Evolutionary conservation across 2,113 vertebrate genomes (phyloP), one percentile per base, ranked within the genome.

Genomic region (Copsychus sechellarum): DNA sequence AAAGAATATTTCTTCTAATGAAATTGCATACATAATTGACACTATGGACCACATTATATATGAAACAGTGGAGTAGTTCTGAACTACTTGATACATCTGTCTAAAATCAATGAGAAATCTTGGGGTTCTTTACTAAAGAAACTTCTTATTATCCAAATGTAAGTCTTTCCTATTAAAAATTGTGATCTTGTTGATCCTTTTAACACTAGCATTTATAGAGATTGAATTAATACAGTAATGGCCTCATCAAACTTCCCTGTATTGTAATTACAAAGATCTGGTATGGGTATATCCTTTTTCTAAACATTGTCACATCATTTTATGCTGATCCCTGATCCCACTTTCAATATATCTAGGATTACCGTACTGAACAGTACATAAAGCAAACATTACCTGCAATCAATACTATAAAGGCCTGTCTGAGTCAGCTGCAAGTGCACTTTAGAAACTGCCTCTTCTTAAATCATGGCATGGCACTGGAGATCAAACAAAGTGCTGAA

Each of bases 341-440:
- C 77, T 96, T 96, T 81, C 93, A 97, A 93, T 95, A 94, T 90
- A 78, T 92, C 85, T 84, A 93, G 94, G 93, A 96, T 96, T 95
- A 95, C 47, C 1, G 8, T 57, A 74, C 82, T 81, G 90, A 92
- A 71, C 77, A 88, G 92, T 96, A 95, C 82, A 95, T 88, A 96
- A 94, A 95, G 64, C 82, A 96, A 96, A 96, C 67, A 94, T 95
- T 95, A 53, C 57, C 28, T 92, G 62, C 85, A 95, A 96, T 96
- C 94, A 93, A 94, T 96, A 90, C 82, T 33, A 31, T 95, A 88
- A 93, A 90, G 67, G 17, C 90, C 48, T 81, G 53, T 42, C 74
- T 92, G 92, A 90, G 72, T 90, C 80, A 94, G 92, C 91, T 92
- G 93, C 54, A 90, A 95, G 61, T 89, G 57, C 86, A 92, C 77